Conservation (phyloP, 2,888 invertebrate species). For the Galerucella pusilla region DNA sequence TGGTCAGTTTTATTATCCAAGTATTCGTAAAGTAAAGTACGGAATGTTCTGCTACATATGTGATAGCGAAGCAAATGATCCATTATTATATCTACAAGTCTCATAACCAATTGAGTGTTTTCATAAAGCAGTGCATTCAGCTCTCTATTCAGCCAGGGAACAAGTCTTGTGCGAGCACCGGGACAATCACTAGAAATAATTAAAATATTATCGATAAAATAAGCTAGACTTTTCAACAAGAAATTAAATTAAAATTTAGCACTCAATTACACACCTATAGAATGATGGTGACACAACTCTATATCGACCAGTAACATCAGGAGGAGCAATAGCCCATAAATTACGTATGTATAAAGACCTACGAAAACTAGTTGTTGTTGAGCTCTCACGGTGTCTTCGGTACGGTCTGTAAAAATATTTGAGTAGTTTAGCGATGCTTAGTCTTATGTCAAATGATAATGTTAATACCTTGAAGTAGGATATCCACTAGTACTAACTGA, state of each 20-base stretch:
- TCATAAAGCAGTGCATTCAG: conserved; percentile 79
- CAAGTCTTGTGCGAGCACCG: conserved; percentile 82
- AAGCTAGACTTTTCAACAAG: not conserved
- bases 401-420: not conserved
- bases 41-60: conserved; percentile 77
- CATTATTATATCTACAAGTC: conserved; percentile 75
- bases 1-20: conserved; percentile 81
- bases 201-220: conserved; percentile 19
- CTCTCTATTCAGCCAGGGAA: conserved; percentile 91
- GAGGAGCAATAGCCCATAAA: conserved; percentile 78
- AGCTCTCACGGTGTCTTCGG: conserved; percentile 47
- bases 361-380: conserved; percentile 68
- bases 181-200: conserved; percentile 74
- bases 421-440: not conserved
- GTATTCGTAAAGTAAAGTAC: conserved; percentile 74
- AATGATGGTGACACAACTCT: conserved; percentile 80
- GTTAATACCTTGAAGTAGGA: conserved; percentile 48
- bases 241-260: not conserved
- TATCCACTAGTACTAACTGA: conserved; percentile 51
- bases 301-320: conserved; percentile 77
- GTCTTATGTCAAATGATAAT: not conserved
- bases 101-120: conserved; percentile 73
- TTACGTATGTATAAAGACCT: conserved; percentile 81
- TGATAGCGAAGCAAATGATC: conserved; percentile 76
- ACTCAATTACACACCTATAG: conserved; percentile 71